Evolutionary conservation across 1,140 invertebrate species (phyloP), one percentile per base, ranked within the genome.

Genomic region (Drosophila oshimai): DNA sequence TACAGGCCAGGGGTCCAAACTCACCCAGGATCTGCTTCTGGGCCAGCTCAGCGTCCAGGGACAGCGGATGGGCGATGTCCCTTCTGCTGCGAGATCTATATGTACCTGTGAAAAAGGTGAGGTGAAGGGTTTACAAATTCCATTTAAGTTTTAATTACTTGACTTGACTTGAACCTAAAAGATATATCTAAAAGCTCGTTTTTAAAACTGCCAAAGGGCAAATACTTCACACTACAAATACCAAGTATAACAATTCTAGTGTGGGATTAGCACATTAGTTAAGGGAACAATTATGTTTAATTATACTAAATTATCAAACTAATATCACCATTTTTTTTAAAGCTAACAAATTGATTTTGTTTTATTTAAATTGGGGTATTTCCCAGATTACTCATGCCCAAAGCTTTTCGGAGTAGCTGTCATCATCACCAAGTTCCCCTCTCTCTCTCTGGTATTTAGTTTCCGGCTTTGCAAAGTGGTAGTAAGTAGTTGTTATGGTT

Each of bases 21-120:
- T 95, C 94, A 0, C 87, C 84, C 17, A 94, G 89, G 45, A 95
- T 91, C 70, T 92, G 92, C 81, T 94, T 95, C 79, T 95, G 94
- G 3, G 94, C 93, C 77, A 94, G 91, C 7, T 87, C 91, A 18
- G 94, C 92, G 72, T 95, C 93, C 7, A 94, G 90, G 45, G 93
- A 91, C 45, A 91, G 20, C 2, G 87, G 73, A 0, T 89, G 70
- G 4, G 89, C 39, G 6, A 72, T 90, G 13, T 89, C 76, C 57
- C 93, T 91, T 74, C 91, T 92, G 6, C 89, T 87, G 51, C 93
- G 92, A 49, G 91, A 91, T 31, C 90, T 91, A 71, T 95, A 95
- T 3, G 94, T 95, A 89, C 92, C 94, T 95, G 87, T 13, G 91
- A 91, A 34, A 26, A 36, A 4, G n/a, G n/a, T n/a, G n/a, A n/a